Evolutionary conservation across 1,140 invertebrate species (phyloP).

Genomic region (Trachelipus rathkii): DNA sequence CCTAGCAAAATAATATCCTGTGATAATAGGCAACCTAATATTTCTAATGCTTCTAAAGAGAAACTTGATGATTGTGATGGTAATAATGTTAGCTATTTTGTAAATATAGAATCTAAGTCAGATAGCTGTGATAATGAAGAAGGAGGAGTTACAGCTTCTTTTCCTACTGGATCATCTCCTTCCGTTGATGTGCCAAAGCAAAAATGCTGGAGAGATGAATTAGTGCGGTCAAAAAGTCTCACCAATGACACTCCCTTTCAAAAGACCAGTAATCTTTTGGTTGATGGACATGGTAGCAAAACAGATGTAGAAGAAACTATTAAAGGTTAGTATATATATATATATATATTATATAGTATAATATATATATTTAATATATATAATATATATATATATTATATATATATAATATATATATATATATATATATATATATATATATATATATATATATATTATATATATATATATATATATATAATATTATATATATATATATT

Average conservation of each 20-base stretch:
- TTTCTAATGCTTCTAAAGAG: neutral
- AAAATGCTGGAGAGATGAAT: conserved; percentile 11
- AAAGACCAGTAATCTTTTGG: conserved; percentile 14
- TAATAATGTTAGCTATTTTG: too few species aligned
- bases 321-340: conserved; percentile 9
- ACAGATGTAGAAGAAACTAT: conserved; percentile 40
- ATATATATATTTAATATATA: too few species aligned
- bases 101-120: too few species aligned
- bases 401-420: neutral
- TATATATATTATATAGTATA: too few species aligned
- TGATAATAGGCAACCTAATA: neutral
- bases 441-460: neutral
- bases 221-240: neutral
- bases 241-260: conserved; percentile 13
- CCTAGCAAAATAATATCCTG: neutral
- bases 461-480: conserved; percentile 28
- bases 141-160: too few species aligned
- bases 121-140: too few species aligned
- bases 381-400: too few species aligned
- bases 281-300: conserved; percentile 32
- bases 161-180: neutral
- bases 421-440: neutral
- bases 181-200: conserved; percentile 1
- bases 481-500: neutral
- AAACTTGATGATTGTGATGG: too few species aligned